phyloP scores from a whole-genome alignment of 2,113 vertebrate species.

The Orycteropus afer region DNA sequence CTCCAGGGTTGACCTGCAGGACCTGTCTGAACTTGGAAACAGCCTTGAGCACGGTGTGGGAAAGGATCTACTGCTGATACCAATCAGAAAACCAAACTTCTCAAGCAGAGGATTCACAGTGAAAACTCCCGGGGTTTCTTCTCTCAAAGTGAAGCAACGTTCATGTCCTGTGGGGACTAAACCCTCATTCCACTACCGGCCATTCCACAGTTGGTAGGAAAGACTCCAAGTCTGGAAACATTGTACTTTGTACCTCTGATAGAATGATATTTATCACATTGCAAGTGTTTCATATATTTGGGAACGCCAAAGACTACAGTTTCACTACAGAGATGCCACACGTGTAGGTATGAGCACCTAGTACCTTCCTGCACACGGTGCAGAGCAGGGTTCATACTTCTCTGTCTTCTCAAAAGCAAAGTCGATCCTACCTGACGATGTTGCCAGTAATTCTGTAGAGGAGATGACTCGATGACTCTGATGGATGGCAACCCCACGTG shows the following conservation, averaged over 20 bases:
- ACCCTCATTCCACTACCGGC: rapidly evolving
- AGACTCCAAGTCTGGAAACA: rapidly evolving
- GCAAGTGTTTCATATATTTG: rapidly evolving
- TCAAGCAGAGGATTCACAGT: too few relatives aligned
- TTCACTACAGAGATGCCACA: rapidly evolving
- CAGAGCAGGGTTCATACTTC: not conserved
- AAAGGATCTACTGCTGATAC: rapidly evolving
- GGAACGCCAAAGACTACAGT: rapidly evolving
- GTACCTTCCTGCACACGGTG: rapidly evolving
- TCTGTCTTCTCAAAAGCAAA: not conserved
- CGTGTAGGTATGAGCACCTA: rapidly evolving
- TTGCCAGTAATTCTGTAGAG: not conserved
- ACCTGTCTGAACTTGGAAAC: not conserved
- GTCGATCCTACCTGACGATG: not conserved
- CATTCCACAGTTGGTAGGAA: too few relatives aligned
- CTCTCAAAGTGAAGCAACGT: too few relatives aligned
- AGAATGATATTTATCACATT: rapidly evolving
- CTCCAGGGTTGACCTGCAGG: not conserved
- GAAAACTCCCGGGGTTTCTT: not conserved
- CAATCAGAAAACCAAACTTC: not conserved
- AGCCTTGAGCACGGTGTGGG: rapidly evolving
- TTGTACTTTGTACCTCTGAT: rapidly evolving
- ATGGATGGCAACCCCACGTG: not conserved
- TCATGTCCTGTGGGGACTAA: rapidly evolving
- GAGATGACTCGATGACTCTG: not conserved